phyloP scores from a whole-genome alignment of 2,113 vertebrate species.

The Otocyon megalotis region DNA sequence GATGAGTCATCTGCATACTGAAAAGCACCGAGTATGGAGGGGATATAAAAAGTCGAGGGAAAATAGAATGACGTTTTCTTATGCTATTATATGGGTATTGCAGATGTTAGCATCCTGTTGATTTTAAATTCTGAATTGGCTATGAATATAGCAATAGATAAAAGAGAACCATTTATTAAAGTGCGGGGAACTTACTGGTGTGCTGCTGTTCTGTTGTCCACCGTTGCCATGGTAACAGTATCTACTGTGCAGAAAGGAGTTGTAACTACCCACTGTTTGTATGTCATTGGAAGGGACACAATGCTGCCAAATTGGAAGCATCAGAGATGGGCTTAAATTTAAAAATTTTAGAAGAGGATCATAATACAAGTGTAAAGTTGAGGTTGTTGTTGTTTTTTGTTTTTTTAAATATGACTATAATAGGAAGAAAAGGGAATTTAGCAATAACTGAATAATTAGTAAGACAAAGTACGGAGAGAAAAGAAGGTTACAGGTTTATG shows the following conservation, averaged over 20 bases:
- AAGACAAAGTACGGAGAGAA: neutral
- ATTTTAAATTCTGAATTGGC: conserved; percentile 51
- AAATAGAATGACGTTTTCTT: neutral
- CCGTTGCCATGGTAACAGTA: conserved; percentile 70
- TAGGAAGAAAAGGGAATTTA: neutral
- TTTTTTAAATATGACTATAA: neutral
- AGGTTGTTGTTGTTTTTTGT: neutral
- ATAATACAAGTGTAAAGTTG: neutral
- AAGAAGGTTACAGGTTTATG: neutral
- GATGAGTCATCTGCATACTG: neutral
- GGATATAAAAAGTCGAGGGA: neutral
- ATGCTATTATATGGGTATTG: neutral
- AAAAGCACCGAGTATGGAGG: neutral
- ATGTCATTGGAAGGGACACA: neutral
- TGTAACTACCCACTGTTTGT: conserved; percentile 46
- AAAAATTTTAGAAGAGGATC: neutral
- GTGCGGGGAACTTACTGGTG: conserved; percentile 22
- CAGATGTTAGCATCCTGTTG: neutral
- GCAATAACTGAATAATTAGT: neutral
- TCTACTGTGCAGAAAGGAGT: conserved; percentile 45
- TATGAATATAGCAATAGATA: conserved; percentile 38
- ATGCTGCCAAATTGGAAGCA: neutral
- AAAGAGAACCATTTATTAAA: conserved; percentile 67
- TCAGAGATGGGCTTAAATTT: neutral
- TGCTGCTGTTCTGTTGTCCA: conserved; percentile 25